Evolutionary conservation across 53 echinoderm and acorn worm genomes (phyloP).

Genomic region (Patiria pectinifera): DNA sequence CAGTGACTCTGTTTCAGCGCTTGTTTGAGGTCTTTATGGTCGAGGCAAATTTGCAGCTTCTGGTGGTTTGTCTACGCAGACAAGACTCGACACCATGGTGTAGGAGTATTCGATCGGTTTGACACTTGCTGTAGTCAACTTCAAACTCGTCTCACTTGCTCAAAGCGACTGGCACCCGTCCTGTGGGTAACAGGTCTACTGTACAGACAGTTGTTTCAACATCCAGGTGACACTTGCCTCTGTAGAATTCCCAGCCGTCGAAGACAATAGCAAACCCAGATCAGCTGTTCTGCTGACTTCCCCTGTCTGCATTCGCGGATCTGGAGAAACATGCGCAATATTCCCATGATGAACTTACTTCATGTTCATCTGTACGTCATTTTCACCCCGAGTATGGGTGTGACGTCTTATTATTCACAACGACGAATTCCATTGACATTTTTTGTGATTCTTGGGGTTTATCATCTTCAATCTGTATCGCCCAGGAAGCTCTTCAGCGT

Average conservation of each 20-base stretch:
- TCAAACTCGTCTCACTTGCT: slow-evolving; percentile 27
- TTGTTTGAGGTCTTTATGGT: too few species aligned
- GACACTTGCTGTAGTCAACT: background rate
- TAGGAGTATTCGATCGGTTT: too few species aligned
- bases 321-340: slow-evolving; percentile 16
- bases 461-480: slow-evolving; percentile 57
- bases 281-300: slow-evolving; percentile 27
- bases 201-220: slow-evolving; percentile 43
- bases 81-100: too few species aligned
- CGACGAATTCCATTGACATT: slow-evolving; percentile 46
- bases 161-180: slow-evolving; percentile 25
- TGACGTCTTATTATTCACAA: background rate
- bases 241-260: slow-evolving; percentile 46
- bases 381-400: slow-evolving; percentile 28
- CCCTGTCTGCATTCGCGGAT: background rate
- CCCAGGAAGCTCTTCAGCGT: slow-evolving; percentile 56
- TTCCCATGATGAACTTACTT: slow-evolving; percentile 57
- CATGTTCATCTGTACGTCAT: slow-evolving; percentile 58
- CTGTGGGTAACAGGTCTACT: background rate
- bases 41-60: slow-evolving; percentile 14
- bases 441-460: slow-evolving; percentile 61
- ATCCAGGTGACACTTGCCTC: slow-evolving; percentile 55
- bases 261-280: slow-evolving; percentile 57
- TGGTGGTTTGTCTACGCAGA: too few species aligned
- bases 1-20: background rate